Conservation (phyloP, 2,888 invertebrate genomes). For the Chymomyza caudatula region DNA sequence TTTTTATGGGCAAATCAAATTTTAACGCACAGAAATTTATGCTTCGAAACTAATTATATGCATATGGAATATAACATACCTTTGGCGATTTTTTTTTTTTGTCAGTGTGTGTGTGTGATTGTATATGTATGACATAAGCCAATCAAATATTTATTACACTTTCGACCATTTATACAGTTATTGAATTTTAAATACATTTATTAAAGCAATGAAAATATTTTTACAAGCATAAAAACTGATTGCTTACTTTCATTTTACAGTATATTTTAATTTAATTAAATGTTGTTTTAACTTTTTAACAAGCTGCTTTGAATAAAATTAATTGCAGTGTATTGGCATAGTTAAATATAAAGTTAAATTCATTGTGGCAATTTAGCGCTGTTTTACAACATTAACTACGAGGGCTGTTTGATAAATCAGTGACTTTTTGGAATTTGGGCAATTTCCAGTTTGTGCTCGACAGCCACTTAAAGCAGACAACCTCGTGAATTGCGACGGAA, state of each 20-base stretch:
- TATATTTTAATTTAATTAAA: constrained; percentile 57
- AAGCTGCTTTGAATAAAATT: constrained; percentile 37
- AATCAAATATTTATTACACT: constrained; percentile 39
- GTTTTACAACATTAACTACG: not conserved
- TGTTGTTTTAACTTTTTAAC: constrained; percentile 32
- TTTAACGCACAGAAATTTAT: constrained; percentile 3
- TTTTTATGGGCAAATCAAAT: constrained; percentile 38
- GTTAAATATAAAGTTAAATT: not conserved
- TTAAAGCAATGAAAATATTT: not conserved
- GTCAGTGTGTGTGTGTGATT: not conserved
- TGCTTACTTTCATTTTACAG: not conserved
- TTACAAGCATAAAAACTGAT: not conserved
- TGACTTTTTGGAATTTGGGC: too few species aligned
- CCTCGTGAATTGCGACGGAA: too few species aligned
- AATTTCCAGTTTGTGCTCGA: too few species aligned
- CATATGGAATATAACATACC: constrained; percentile 23
- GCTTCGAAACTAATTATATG: constrained; percentile 33
- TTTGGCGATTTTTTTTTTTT: too few species aligned
- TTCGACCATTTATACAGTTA: not conserved
- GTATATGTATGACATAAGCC: not conserved
- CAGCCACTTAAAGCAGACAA: too few species aligned
- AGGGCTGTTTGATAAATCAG: too few species aligned
- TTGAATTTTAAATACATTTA: not conserved
- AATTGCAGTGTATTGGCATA: not conserved
- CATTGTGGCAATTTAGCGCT: not conserved